Percentiles rank a stretch among this genome's conserved stretches.
phyloP scores from a whole-genome alignment of 2,888 invertebrate species.

The Mamestra brassicae region DNA sequence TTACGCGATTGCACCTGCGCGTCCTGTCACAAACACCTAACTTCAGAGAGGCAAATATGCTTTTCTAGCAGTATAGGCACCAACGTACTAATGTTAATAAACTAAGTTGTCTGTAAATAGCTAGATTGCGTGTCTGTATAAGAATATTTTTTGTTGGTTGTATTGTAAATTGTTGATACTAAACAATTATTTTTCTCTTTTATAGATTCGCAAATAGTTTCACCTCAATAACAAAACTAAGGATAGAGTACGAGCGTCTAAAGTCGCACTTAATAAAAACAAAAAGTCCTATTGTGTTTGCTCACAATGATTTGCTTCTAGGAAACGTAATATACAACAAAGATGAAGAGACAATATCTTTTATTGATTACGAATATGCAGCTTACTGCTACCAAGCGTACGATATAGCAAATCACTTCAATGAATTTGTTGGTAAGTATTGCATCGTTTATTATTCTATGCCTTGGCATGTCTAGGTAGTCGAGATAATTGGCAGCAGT shows the following conservation, averaged over 20 bases:
- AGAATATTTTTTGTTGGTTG: too few species aligned
- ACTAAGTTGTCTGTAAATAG: constrained; percentile 2
- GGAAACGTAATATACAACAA: constrained; percentile 97
- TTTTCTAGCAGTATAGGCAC: too few species aligned
- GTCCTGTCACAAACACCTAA: too few species aligned
- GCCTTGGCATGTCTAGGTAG: background rate
- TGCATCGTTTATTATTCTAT: constrained; percentile 3
- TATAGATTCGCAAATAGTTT: constrained; percentile 93
- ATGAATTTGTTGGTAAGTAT: constrained; percentile 97
- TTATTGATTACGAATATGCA: constrained; percentile 99
- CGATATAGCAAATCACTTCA: constrained; percentile 99
- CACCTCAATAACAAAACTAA: constrained; percentile 92
- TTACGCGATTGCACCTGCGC: too few species aligned
- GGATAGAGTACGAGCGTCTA: constrained; percentile 93
- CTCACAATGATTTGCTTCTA: constrained; percentile 99
- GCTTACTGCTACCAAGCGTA: constrained; percentile 98
- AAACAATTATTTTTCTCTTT: constrained; percentile 70
- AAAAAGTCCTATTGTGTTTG: constrained; percentile 96
- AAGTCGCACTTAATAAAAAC: constrained; percentile 92
- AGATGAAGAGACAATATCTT: constrained; percentile 93
- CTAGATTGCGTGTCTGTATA: background rate
- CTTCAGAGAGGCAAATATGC: too few species aligned
- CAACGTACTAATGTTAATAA: too few species aligned
- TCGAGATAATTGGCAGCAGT: constrained; percentile 7
- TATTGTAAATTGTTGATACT: background rate